phyloP scores from a whole-genome alignment of 2,797 vertebrate genomes.

The Eidolon dupreanum region DNA sequence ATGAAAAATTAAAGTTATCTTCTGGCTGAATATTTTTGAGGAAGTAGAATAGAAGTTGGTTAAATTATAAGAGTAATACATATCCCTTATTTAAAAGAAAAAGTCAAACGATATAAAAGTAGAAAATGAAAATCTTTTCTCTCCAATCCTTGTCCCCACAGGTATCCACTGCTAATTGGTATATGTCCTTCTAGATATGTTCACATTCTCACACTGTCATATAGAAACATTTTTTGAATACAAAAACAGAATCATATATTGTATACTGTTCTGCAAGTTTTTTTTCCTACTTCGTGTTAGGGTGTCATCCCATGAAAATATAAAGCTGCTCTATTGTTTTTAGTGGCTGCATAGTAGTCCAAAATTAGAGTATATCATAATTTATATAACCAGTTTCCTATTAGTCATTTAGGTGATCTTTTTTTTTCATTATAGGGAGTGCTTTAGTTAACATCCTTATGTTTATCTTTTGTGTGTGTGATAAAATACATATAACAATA shows the following conservation, averaged over 20 bases:
- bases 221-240: neutral
- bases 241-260: neutral
- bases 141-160: neutral
- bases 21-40: neutral
- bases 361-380: neutral
- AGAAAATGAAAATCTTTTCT: neutral
- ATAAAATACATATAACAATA: neutral
- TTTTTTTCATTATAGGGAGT: neutral
- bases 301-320: neutral
- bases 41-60: neutral
- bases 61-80: constrained; percentile 1
- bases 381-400: neutral
- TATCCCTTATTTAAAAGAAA: neutral
- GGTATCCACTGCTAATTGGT: neutral
- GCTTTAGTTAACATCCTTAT: constrained; percentile 24
- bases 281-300: constrained; percentile 3
- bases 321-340: constrained; percentile 30
- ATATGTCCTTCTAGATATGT: neutral
- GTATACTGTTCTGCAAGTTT: neutral
- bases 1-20: constrained; percentile 27
- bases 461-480: neutral
- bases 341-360: neutral
- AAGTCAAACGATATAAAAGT: neutral
- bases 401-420: constrained; percentile 31
- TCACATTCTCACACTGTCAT: neutral